These are phyloP conservation scores for Entelurus aequoreus DNA, from an alignment of 2,113 vertebrate genomes.

Conservation along the genomic window DNA sequence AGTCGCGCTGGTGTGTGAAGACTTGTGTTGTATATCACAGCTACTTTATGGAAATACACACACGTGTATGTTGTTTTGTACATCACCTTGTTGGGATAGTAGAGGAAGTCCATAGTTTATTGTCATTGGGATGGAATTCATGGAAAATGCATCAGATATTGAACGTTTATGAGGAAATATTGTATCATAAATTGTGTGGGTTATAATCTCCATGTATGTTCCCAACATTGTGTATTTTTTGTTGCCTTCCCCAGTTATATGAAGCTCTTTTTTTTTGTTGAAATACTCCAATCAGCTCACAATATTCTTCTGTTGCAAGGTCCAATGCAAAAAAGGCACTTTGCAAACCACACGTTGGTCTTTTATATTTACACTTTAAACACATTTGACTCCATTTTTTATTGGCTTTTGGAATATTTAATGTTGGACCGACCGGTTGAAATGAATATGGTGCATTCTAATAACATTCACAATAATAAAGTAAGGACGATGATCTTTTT, in stretches of 20 bases:
- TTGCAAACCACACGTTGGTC: too few species aligned
- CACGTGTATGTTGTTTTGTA: conserved; percentile 51
- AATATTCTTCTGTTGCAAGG: too few species aligned
- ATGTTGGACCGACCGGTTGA: too few species aligned
- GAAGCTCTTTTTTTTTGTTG: conserved; percentile 51
- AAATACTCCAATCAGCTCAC: too few species aligned
- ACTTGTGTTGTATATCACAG: conserved; percentile 60
- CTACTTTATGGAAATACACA: conserved; percentile 21
- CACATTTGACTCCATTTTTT: too few species aligned
- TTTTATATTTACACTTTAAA: too few species aligned
- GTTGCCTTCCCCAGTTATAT: conserved; percentile 61
- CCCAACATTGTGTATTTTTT: conserved; percentile 38
- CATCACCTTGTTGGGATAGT: conserved; percentile 15
- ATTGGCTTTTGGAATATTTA: too few species aligned
- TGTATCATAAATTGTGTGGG: not conserved
- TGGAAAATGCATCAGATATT: not conserved
- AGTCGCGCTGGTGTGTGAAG: conserved; percentile 39
- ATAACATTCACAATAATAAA: too few species aligned
- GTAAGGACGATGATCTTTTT: not conserved
- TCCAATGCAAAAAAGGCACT: too few species aligned
- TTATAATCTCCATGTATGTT: conserved; percentile 29
- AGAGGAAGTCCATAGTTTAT: conserved; percentile 24
- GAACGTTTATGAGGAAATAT: too few species aligned
- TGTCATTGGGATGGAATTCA: not conserved
- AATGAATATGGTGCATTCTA: too few species aligned